Percentiles rank a stretch among this genome's conserved stretches.
Conservation (phyloP, 2,888 invertebrate species). For the Elysia crispata region DNA sequence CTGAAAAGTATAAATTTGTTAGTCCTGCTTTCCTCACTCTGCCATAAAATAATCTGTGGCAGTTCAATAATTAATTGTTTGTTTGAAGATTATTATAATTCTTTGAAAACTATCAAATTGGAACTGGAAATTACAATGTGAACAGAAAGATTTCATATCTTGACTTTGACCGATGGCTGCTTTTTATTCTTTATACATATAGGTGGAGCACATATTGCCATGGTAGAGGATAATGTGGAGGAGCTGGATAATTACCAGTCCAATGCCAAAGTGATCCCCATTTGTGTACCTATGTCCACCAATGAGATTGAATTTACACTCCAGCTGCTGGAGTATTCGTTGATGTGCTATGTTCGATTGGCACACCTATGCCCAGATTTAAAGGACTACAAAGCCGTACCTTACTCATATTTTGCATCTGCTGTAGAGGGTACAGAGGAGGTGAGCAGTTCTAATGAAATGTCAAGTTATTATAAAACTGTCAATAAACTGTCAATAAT, state of each 20-base stretch:
- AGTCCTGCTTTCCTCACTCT: no score
- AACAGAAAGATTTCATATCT: no score
- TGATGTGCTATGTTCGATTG: slow-evolving; percentile 59
- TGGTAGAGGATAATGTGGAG: slow-evolving; percentile 56
- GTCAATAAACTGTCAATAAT: no score
- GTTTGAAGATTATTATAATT: no score
- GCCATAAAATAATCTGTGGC: no score
- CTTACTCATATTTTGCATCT: slow-evolving; percentile 33
- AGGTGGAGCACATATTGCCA: slow-evolving; percentile 58
- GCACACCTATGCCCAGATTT: slow-evolving; percentile 48
- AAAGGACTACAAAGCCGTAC: not conserved
- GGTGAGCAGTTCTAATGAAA: slow-evolving; percentile 20
- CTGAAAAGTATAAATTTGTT: no score
- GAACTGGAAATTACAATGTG: no score
- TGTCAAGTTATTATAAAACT: no score
- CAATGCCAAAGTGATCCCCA: slow-evolving; percentile 40
- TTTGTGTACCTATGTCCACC: slow-evolving; percentile 52
- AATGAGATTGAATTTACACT: slow-evolving; percentile 57
- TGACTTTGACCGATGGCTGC: no score
- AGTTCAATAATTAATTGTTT: no score
- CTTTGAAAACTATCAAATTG: no score
- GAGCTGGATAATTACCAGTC: slow-evolving; percentile 60
- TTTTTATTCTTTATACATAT: no score
- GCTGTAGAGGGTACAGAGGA: slow-evolving; percentile 46
- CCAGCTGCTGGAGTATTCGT: slow-evolving; percentile 60